A percentile compares a stretch with the other conserved stretches of the same genome.
These are phyloP conservation scores for Drosophila mayaguana DNA, from an alignment of 2,888 invertebrate species.

Conservation along the genomic window DNA sequence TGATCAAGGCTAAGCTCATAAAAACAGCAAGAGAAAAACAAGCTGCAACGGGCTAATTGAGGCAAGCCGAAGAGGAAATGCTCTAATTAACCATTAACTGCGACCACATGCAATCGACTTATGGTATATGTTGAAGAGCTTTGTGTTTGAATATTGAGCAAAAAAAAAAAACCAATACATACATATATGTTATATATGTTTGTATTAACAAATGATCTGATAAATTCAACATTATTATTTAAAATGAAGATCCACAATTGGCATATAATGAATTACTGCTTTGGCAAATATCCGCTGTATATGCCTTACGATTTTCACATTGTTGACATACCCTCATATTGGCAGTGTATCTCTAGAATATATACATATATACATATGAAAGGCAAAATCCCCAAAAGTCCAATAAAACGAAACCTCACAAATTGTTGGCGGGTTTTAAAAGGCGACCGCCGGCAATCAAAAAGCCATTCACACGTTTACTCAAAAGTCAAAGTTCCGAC, in stretches of 20 bases:
- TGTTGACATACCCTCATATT: not conserved
- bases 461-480: slow-evolving; percentile 72
- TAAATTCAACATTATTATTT: no score
- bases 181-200: not conserved
- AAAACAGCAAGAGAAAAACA: slow-evolving; percentile 10
- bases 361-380: not conserved
- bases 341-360: not conserved
- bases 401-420: slow-evolving; percentile 33
- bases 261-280: not conserved
- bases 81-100: not conserved
- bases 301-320: no score
- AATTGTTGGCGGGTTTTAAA: slow-evolving; percentile 41
- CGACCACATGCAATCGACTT: not conserved
- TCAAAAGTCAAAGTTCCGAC: slow-evolving; percentile 42
- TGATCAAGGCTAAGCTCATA: slow-evolving; percentile 63
- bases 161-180: not conserved
- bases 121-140: not conserved
- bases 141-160: not conserved
- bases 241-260: no score
- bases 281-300: not conserved
- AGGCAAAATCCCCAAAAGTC: slow-evolving; percentile 16
- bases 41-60: slow-evolving; percentile 4
- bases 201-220: not conserved
- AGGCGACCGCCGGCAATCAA: slow-evolving; percentile 67
- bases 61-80: slow-evolving; percentile 5